Base-by-base conservation (phyloP, 2,797 vertebrate species). In the Rhyacichthys aspro region DNA sequence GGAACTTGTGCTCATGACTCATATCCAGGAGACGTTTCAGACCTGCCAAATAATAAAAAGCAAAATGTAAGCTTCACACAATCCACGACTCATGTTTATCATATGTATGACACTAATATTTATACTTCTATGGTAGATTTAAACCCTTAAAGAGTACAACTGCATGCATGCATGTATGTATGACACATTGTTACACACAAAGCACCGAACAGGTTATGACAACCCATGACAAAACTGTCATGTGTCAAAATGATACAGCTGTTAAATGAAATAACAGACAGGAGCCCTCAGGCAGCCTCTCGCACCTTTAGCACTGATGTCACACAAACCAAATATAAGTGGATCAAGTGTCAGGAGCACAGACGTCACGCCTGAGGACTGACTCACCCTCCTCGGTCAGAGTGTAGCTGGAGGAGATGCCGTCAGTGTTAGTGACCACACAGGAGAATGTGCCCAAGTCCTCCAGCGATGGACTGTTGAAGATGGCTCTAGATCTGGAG, bases 391-490 rank as follows among this genome's bases (percentile, higher is more conserved):
- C 95, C 74, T 98, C 96, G 4, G 97, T 96, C 62, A 99, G 92
- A 0, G 93, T 90, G 87, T 97, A 94, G 90, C 98, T 98, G 70
- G 98, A 94, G 17, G 97, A 98, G 75, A 94, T 82, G 59, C 96
- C 97, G 8, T 96, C 95, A 15, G 95, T 96, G 77, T 98, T 94
- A 37, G 96, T 98, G 72, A 96, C 94, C 62, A 91, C 63, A 46
- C 97, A 99, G 43, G 96, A 98, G 82, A 96, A 99, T 85, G 89
- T 90, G 78, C 95, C 97, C 89, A 98, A 78, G 84, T 99, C 98
- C 28, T 98, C 96, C 77, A 92, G 83, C 56, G 95, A 95, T 0
- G 94, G 95, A 72, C 91, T 88, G 84, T 97, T 97, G 83, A 99
- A 99, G 82, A 92, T 87, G 46, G 94, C 86, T 91, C 96, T 96